A percentile compares a stretch with the other conserved stretches of the same genome.
These are phyloP conservation scores for Pogonophryne albipinna DNA, from an alignment of 2,797 vertebrate species.

Conservation along the genomic window DNA sequence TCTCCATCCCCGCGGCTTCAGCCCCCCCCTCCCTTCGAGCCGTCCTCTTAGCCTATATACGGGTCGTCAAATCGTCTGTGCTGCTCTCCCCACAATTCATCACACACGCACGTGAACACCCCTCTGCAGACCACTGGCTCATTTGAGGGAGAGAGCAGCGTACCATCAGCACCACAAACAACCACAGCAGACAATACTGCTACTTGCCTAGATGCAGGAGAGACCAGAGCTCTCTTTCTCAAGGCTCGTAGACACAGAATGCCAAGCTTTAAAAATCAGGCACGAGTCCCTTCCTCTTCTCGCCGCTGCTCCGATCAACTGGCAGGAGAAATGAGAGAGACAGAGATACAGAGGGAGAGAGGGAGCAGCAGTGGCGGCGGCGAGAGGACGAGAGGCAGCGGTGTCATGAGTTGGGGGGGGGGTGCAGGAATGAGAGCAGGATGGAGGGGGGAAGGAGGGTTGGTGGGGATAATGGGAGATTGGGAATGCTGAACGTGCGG, in stretches of 20 bases:
- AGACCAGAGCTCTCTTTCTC: constrained; percentile 47
- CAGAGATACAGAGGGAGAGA: constrained; percentile 48
- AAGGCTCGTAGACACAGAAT: constrained; percentile 38
- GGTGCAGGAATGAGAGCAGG: constrained; percentile 55
- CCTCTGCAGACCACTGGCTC: constrained; percentile 35
- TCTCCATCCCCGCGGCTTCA: constrained; percentile 71
- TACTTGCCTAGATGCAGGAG: constrained; percentile 88
- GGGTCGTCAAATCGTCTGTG: constrained; percentile 68
- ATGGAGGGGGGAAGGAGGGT: constrained; percentile 32
- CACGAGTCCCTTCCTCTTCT: constrained; percentile 31
- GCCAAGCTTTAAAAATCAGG: constrained; percentile 55
- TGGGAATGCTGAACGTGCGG: constrained; percentile 64
- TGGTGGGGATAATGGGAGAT: constrained; percentile 57
- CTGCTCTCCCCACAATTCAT: constrained; percentile 51
- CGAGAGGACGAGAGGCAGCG: constrained; percentile 60
- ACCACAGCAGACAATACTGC: constrained; percentile 68
- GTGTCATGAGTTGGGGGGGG: constrained; percentile 53
- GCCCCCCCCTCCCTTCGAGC: constrained; percentile 70
- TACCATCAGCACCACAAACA: constrained; percentile 41
- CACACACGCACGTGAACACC: constrained; percentile 42
- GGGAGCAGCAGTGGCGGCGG: constrained; percentile 52
- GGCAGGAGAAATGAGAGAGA: constrained; percentile 44
- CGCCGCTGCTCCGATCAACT: constrained; percentile 44
- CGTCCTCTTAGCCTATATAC: constrained; percentile 84
- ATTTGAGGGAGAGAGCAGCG: constrained; percentile 36